phyloP scores from a whole-genome alignment of 2,797 vertebrate species.

The Xenopus petersii region DNA sequence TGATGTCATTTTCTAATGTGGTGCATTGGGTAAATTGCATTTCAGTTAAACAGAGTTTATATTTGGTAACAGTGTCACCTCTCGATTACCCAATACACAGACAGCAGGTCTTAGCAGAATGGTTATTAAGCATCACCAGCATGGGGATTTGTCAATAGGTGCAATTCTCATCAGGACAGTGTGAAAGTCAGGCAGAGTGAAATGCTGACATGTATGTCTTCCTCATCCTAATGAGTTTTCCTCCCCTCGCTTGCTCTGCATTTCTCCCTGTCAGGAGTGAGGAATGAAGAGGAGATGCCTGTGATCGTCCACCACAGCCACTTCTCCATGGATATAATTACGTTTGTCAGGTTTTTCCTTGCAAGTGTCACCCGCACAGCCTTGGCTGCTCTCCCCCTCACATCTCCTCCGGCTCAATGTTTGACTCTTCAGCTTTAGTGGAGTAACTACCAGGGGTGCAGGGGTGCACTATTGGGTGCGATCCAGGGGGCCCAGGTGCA shows the following conservation, averaged over 20 bases:
- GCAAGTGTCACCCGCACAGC: constrained; percentile 14
- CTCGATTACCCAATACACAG: no score
- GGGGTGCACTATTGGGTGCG: no score
- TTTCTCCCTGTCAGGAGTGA: constrained; percentile 39
- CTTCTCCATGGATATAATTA: constrained; percentile 39
- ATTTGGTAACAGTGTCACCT: no score
- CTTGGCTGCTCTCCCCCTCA: background rate
- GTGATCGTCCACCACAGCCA: constrained; percentile 33
- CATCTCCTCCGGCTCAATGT: no score
- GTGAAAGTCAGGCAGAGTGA: background rate
- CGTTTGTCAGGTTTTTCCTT: constrained; percentile 33
- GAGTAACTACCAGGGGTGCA: no score
- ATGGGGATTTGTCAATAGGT: background rate
- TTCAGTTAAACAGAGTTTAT: no score
- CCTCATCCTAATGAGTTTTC: background rate
- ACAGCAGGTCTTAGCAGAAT: no score
- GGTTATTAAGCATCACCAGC: constrained; percentile 1
- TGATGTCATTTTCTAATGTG: no score
- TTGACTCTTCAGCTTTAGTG: no score
- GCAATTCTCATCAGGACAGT: background rate
- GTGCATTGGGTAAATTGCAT: no score
- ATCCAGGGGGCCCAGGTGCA: no score
- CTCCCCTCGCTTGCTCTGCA: background rate
- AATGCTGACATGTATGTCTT: constrained; percentile 10
- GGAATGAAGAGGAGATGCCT: constrained; percentile 17